Evolutionary conservation across 2,113 vertebrate genomes (phyloP).

Genomic region (Cinclus mexicanus): DNA sequence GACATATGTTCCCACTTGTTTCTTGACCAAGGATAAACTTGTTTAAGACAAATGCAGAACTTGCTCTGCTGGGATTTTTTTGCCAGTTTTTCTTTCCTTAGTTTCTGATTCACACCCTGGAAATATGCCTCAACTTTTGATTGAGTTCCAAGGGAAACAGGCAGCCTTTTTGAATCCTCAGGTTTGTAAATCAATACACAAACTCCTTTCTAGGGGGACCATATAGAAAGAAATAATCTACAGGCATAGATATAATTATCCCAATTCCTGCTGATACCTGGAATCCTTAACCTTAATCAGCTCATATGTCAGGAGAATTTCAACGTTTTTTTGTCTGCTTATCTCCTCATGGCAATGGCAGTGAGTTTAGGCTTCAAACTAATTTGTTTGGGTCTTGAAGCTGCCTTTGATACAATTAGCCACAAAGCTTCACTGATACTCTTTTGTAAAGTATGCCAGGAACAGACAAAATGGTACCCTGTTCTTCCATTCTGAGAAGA

Average conservation of each 20-base stretch:
- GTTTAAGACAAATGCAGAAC: not conserved
- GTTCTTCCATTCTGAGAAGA: not conserved
- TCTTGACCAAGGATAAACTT: not conserved
- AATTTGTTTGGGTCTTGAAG: constrained; percentile 22
- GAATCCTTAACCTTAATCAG: not conserved
- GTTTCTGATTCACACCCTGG: not conserved
- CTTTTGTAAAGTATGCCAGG: not conserved
- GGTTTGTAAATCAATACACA: not conserved
- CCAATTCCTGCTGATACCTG: not conserved
- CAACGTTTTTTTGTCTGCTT: not conserved
- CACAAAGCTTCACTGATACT: not conserved
- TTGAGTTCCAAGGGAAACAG: not conserved
- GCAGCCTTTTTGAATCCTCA: not conserved
- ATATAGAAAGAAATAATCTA: not conserved
- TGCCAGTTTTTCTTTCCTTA: not conserved
- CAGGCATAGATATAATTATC: not conserved
- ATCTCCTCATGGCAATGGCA: not conserved
- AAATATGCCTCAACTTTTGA: not conserved
- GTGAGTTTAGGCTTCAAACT: not conserved
- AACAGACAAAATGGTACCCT: not conserved
- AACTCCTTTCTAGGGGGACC: not conserved
- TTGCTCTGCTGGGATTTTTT: not conserved
- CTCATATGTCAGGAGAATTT: not conserved
- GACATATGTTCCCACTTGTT: not conserved
- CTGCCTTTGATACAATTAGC: constrained; percentile 14